phyloP scores from a whole-genome alignment of 2,888 invertebrate genomes.

The Drosophila birchii region DNA sequence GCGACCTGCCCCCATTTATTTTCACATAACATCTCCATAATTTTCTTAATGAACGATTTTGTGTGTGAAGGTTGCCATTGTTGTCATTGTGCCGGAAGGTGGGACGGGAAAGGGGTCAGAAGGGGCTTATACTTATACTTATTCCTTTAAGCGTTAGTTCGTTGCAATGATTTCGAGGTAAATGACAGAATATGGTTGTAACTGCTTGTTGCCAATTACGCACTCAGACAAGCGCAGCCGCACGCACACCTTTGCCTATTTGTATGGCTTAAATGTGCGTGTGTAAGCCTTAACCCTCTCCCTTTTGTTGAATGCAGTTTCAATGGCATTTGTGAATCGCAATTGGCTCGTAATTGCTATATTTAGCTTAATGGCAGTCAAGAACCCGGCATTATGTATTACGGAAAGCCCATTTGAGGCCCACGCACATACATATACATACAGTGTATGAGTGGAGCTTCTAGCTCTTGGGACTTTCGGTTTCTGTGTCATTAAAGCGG shows the following conservation, averaged over 20 bases:
- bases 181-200: conserved; percentile 60
- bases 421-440: conserved; percentile 29
- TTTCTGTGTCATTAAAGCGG: conserved; percentile 79
- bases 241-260: conserved; percentile 34
- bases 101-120: conserved; percentile 19
- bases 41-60: conserved; percentile 84
- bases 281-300: conserved; percentile 19
- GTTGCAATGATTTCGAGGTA: conserved; percentile 64
- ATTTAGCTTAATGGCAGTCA: conserved; percentile 73
- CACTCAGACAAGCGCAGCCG: conserved; percentile 16
- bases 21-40: conserved; percentile 60
- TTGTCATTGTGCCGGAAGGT: conserved; percentile 45
- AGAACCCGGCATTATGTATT: conserved; percentile 64
- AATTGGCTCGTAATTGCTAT: conserved; percentile 76
- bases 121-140: conserved; percentile 12
- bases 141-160: conserved; percentile 33
- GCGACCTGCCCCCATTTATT: conserved; percentile 20
- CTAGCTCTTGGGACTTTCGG: conserved; percentile 71
- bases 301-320: conserved; percentile 66
- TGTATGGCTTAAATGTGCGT: conserved; percentile 50
- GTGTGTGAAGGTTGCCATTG: conserved; percentile 84
- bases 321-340: conserved; percentile 78
- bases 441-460: conserved; percentile 23
- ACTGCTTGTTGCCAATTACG: conserved; percentile 36
- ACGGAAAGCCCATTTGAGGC: conserved; percentile 23